Evolutionary conservation across 1,140 invertebrate genomes (phyloP).

Genomic region (Rhyacophila brunnea): DNA sequence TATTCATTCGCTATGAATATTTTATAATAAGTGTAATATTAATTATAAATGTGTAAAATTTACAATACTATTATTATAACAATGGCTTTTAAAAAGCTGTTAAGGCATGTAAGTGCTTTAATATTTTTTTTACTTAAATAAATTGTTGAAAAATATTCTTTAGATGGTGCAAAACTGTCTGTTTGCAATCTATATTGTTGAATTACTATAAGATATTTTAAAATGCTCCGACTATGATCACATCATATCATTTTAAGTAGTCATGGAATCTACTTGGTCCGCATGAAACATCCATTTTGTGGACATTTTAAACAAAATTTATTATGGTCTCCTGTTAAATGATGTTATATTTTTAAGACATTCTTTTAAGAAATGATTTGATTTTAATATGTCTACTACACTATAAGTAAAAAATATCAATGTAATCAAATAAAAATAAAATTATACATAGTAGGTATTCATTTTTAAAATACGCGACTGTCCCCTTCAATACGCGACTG

Average conservation of each 20-base stretch:
- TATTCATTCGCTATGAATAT: neutral
- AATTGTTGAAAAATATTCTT: neutral
- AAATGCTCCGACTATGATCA: constrained; percentile 26
- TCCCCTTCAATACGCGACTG: too few relatives aligned
- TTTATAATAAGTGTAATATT: neutral
- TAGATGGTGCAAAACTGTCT: neutral
- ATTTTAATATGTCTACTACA: neutral
- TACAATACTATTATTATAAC: neutral
- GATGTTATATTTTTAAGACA: constrained; percentile 1
- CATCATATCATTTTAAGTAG: constrained; percentile 37
- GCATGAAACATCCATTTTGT: neutral
- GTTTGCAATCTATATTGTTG: neutral
- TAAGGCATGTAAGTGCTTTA: neutral
- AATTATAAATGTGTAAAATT: neutral
- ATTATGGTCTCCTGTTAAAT: neutral
- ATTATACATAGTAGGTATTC: neutral
- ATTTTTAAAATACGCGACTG: too few relatives aligned
- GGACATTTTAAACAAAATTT: neutral
- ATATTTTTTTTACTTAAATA: neutral
- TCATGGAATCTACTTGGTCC: constrained; percentile 18
- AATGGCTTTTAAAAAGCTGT: neutral
- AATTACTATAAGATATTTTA: neutral
- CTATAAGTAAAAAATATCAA: neutral
- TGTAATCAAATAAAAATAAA: neutral
- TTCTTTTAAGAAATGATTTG: neutral